These are phyloP conservation scores for Discoglossus pictus DNA, from an alignment of 2,797 vertebrate genomes.

Conservation along the genomic window DNA sequence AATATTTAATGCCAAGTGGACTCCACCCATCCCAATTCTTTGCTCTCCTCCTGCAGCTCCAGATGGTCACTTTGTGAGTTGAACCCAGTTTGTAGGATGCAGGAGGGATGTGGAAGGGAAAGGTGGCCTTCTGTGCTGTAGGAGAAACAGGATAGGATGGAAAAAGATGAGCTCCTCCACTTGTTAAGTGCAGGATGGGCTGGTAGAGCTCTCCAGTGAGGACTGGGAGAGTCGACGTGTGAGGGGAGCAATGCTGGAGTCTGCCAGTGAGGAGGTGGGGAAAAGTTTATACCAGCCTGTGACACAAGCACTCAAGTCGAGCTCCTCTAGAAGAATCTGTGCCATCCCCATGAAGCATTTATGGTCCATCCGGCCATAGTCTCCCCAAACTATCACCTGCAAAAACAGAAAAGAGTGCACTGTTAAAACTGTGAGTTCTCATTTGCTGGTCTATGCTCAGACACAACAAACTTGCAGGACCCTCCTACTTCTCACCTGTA, in stretches of 20 bases:
- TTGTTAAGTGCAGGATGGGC: constrained; percentile 89
- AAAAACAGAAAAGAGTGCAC: constrained; percentile 14
- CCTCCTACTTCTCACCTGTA: constrained; percentile 78
- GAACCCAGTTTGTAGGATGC: constrained; percentile 21
- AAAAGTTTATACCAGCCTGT: constrained; percentile 98
- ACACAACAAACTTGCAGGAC: not conserved
- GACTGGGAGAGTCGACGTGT: constrained; percentile 96
- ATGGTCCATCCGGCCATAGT: constrained; percentile 98
- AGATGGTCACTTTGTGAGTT: not conserved
- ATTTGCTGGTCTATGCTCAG: not conserved
- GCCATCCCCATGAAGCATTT: constrained; percentile 99
- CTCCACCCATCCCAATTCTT: not conserved
- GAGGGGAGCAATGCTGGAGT: constrained; percentile 91
- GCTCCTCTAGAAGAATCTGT: constrained; percentile 95
- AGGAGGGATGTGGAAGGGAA: constrained; percentile 24
- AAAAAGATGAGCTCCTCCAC: constrained; percentile 17
- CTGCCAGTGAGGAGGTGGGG: constrained; percentile 95
- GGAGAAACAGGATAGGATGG: constrained; percentile 30
- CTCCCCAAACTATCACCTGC: constrained; percentile 97
- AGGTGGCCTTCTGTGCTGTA: not conserved
- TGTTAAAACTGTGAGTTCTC: not conserved
- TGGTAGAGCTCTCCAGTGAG: constrained; percentile 95
- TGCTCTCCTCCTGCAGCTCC: constrained; percentile 20
- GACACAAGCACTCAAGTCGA: constrained; percentile 86
- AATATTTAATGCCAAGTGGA: constrained; percentile 8